Percentiles rank a stretch among this genome's conserved stretches.
Evolutionary conservation across 2,888 invertebrate species (phyloP).

Genomic region (Caenorhabditis drosophilae): DNA sequence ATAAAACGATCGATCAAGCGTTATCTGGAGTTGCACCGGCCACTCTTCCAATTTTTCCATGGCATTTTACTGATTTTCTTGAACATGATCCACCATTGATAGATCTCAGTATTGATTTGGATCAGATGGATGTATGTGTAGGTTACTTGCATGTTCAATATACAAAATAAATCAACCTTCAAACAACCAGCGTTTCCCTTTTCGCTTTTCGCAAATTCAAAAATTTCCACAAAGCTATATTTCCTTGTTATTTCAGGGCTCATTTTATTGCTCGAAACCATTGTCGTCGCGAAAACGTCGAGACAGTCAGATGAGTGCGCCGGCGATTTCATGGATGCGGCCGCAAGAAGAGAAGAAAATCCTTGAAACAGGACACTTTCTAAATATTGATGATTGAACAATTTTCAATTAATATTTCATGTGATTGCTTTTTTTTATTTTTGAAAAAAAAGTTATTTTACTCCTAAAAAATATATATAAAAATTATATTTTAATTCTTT

Average conservation of each 20-base stretch:
- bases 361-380: conserved; percentile 21
- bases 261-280: conserved; percentile 51
- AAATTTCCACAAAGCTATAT: conserved; percentile 3
- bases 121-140: conserved; percentile 56
- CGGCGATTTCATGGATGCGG: conserved; percentile 43
- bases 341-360: conserved; percentile 36
- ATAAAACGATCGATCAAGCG: conserved; percentile 57
- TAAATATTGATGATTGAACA: conserved; percentile 16
- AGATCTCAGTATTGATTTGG: conserved; percentile 63
- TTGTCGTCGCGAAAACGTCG: conserved; percentile 31
- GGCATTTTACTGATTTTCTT: conserved; percentile 66
- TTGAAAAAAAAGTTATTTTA: too few relatives aligned
- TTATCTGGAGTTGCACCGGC: conserved; percentile 52
- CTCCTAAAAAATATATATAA: too few relatives aligned
- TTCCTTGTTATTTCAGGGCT: conserved; percentile 30
- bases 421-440: too few relatives aligned
- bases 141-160: too few relatives aligned
- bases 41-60: conserved; percentile 63
- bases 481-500: too few relatives aligned
- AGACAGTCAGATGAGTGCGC: conserved; percentile 51
- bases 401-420: not conserved
- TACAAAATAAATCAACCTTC: not conserved
- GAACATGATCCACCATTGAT: conserved; percentile 66
- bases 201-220: too few relatives aligned
- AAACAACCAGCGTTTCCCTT: too few relatives aligned